Conservation (phyloP, 1,140 invertebrate genomes). For the Panagrolaimus sp. region DNA sequence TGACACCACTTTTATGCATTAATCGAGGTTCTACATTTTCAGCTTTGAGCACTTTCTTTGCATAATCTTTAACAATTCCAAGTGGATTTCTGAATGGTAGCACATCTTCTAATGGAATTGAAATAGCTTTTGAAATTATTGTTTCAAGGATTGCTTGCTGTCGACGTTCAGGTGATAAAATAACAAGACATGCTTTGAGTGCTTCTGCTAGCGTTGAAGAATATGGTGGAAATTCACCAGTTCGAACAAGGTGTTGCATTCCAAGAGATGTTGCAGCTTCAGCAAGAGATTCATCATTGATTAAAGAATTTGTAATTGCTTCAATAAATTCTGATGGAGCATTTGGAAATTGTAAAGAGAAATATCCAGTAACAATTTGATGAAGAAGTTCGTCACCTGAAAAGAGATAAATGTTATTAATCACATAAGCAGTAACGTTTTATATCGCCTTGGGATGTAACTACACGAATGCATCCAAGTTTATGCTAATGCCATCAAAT, state of each 20-base stretch:
- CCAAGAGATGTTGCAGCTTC: slow-evolving; percentile 27
- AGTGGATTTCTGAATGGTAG: slow-evolving; percentile 47
- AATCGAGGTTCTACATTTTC: slow-evolving; percentile 43
- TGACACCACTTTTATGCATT: slow-evolving; percentile 34
- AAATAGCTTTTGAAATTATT: slow-evolving; percentile 25
- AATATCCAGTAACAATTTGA: slow-evolving; percentile 19
- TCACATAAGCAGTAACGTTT: background rate
- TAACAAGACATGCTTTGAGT: slow-evolving; percentile 28
- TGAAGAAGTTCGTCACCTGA: slow-evolving; percentile 17
- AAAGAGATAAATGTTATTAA: slow-evolving; percentile 10
- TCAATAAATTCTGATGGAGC: slow-evolving; percentile 43
- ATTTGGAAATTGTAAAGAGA: slow-evolving; percentile 35
- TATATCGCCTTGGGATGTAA: background rate
- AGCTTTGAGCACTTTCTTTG: slow-evolving; percentile 28
- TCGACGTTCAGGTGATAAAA: slow-evolving; percentile 20
- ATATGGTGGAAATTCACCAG: slow-evolving; percentile 32
- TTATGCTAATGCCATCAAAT: too few species aligned
- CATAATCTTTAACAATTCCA: slow-evolving; percentile 41
- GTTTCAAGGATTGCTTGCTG: slow-evolving; percentile 33
- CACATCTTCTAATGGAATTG: slow-evolving; percentile 44
- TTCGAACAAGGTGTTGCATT: slow-evolving; percentile 38
- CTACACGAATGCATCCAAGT: too few species aligned
- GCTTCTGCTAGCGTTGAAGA: slow-evolving; percentile 25
- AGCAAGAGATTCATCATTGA: slow-evolving; percentile 3
- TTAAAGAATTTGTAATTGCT: slow-evolving; percentile 22